Evolutionary conservation across 1,140 invertebrate species (phyloP).

Genomic region (Dysdera silvatica): DNA sequence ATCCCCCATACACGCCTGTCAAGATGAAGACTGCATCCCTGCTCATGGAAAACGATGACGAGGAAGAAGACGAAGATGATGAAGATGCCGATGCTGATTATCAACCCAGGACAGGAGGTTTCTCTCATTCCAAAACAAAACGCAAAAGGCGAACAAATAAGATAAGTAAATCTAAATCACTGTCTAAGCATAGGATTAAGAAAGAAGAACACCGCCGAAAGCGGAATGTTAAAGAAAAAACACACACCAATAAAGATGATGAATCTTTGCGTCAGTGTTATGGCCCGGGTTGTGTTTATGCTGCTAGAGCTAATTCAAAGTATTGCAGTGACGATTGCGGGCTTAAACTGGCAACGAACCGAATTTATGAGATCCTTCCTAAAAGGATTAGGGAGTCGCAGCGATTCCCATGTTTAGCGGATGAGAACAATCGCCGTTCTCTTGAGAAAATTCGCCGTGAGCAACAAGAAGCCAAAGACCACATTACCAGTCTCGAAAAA

Average conservation of each 20-base stretch:
- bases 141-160: conserved; percentile 6
- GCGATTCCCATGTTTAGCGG: conserved; percentile 74
- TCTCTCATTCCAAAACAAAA: not conserved
- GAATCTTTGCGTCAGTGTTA: conserved; percentile 64
- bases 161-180: not conserved
- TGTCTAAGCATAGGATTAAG: not conserved
- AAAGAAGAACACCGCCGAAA: conserved; percentile 17
- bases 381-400: conserved; percentile 92
- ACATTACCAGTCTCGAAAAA: conserved; percentile 65
- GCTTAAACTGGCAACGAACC: conserved; percentile 71
- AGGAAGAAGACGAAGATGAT: conserved; percentile 19
- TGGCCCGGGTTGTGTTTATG: conserved; percentile 74
- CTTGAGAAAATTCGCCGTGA: conserved; percentile 73
- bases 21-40: not conserved
- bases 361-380: conserved; percentile 62
- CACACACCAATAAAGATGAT: conserved; percentile 25
- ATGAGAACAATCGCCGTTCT: conserved; percentile 72
- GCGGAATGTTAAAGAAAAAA: conserved; percentile 26
- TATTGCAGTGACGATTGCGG: conserved; percentile 94
- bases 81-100: conserved; percentile 20
- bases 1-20: not conserved
- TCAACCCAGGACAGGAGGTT: conserved; percentile 3
- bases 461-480: conserved; percentile 44
- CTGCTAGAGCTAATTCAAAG: conserved; percentile 74
- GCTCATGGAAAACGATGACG: conserved; percentile 3